Conservation (phyloP, 2,113 vertebrate species). For the Anoplopoma fimbria region DNA sequence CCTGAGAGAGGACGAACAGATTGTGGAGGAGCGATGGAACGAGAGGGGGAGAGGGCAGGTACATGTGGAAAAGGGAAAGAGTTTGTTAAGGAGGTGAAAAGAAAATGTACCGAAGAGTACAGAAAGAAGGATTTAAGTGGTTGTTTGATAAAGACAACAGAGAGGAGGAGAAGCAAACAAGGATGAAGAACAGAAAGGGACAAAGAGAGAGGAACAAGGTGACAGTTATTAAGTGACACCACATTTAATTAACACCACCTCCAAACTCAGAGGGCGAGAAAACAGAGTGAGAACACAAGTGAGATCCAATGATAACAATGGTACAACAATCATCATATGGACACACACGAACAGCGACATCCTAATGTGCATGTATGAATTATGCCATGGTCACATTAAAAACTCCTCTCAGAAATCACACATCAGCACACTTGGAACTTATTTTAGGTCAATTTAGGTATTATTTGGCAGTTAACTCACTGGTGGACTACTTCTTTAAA, state of each 20-base stretch:
- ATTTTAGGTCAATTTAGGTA: neutral
- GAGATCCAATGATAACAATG: slow-evolving; percentile 8
- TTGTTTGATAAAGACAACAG: slow-evolving; percentile 21
- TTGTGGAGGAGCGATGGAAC: neutral
- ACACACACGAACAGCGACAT: neutral
- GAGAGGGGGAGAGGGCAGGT: neutral
- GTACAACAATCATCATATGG: neutral
- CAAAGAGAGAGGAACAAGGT: slow-evolving; percentile 35
- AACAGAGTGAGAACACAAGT: slow-evolving; percentile 21
- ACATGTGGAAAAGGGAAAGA: neutral
- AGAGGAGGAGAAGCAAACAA: neutral
- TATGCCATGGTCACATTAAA: neutral
- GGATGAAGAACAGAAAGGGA: slow-evolving; percentile 14
- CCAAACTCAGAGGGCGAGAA: slow-evolving; percentile 49
- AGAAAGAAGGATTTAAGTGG: slow-evolving; percentile 5
- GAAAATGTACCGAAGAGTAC: neutral
- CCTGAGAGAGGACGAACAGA: slow-evolving; percentile 68
- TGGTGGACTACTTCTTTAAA: neutral
- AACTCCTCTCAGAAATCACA: neutral
- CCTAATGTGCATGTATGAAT: neutral
- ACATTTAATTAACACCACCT: slow-evolving; percentile 71
- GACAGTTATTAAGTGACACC: slow-evolving; percentile 47
- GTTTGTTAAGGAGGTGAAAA: neutral
- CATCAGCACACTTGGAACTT: neutral
- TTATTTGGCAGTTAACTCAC: neutral